These are phyloP conservation scores for Drosophila nr. perissopoda DNA, from an alignment of 2,888 invertebrate species.

Conservation along the genomic window DNA sequence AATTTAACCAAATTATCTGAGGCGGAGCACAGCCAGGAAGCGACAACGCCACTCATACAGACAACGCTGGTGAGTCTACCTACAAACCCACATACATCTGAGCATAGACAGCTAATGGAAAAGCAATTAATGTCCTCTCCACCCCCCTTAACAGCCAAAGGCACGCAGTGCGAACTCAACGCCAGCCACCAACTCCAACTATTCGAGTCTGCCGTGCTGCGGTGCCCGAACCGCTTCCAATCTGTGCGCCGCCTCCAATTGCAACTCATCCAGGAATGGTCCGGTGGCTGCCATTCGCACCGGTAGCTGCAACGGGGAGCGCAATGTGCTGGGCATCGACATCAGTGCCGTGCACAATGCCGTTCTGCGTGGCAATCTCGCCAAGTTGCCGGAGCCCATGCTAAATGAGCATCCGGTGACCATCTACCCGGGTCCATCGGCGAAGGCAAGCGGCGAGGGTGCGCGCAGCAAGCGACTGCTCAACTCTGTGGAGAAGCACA, in stretches of 20 bases:
- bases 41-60: constrained; percentile 83
- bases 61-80: constrained; percentile 90
- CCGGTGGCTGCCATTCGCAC: constrained; percentile 58
- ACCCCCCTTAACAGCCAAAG: constrained; percentile 80
- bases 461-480: constrained; percentile 70
- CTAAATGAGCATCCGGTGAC: constrained; percentile 88
- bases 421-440: constrained; percentile 87
- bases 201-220: constrained; percentile 85
- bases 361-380: constrained; percentile 84
- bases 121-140: constrained; percentile 52
- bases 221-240: constrained; percentile 73
- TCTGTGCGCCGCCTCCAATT: constrained; percentile 45
- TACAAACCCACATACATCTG: background rate
- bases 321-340: constrained; percentile 84
- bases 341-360: constrained; percentile 85
- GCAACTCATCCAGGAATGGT: constrained; percentile 46
- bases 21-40: constrained; percentile 65
- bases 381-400: constrained; percentile 84
- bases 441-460: constrained; percentile 49
- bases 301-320: constrained; percentile 83
- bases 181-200: constrained; percentile 82
- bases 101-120: constrained; percentile 35
- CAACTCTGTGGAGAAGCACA: constrained; percentile 90
- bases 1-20: constrained; percentile 72
- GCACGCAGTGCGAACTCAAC: constrained; percentile 76